Conservation (phyloP, 2,113 vertebrate species). For the Syrmaticus mikado region DNA sequence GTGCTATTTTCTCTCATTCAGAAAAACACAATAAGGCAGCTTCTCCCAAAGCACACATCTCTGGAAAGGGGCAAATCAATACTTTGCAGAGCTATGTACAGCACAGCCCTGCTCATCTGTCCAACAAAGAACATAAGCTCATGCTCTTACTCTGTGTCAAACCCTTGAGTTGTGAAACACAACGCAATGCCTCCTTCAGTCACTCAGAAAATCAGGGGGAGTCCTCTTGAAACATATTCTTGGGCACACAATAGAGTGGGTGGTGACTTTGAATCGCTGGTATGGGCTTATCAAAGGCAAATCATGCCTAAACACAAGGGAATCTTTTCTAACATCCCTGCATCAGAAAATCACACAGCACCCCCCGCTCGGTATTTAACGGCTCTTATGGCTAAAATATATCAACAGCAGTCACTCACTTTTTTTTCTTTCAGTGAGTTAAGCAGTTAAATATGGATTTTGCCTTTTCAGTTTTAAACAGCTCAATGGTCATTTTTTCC, state of each 20-base stretch:
- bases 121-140: not conserved
- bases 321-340: not conserved
- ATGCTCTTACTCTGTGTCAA: not conserved
- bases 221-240: not conserved
- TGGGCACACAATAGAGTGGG: not conserved
- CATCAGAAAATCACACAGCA: not conserved
- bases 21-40: not conserved
- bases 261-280: not conserved
- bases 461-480: not conserved
- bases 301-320: fast-evolving
- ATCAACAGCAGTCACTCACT: not conserved
- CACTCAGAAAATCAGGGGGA: not conserved
- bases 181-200: fast-evolving
- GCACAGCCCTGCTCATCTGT: not conserved
- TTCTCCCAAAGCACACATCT: not conserved
- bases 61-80: not conserved
- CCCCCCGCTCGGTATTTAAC: not conserved
- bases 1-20: constrained; percentile 28
- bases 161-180: not conserved
- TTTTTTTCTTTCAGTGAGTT: not conserved
- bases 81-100: not conserved
- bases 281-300: not conserved
- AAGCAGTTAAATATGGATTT: not conserved
- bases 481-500: not conserved
- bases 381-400: not conserved